A percentile compares a stretch with the other conserved stretches of the same genome.
These are phyloP conservation scores for Tubiluchus corallicola DNA, from an alignment of 2,888 invertebrate genomes.

Conservation along the genomic window DNA sequence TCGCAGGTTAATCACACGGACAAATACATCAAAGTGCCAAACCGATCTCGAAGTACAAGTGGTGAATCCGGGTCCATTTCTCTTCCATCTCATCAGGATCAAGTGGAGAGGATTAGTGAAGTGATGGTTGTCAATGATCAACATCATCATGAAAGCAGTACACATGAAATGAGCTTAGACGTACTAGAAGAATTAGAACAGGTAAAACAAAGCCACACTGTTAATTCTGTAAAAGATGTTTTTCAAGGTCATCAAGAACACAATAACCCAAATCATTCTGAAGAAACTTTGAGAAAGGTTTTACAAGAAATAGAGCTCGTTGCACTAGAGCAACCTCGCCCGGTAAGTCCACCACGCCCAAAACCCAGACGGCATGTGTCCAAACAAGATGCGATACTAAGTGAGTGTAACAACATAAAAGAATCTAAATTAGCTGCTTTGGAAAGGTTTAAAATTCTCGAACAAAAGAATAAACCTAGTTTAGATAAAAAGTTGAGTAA, in stretches of 20 bases:
- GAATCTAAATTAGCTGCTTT: not conserved
- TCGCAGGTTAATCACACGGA: not conserved
- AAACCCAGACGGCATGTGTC: not conserved
- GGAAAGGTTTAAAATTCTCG: not conserved
- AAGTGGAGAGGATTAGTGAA: not conserved
- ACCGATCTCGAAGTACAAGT: too few relatives aligned
- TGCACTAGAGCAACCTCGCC: not conserved
- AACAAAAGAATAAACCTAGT: too few relatives aligned
- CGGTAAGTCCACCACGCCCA: not conserved
- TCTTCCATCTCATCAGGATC: not conserved
- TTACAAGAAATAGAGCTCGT: not conserved
- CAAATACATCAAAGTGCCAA: not conserved
- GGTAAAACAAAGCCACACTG: not conserved
- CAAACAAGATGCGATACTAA: not conserved
- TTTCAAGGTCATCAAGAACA: not conserved
- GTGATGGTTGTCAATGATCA: too few relatives aligned
- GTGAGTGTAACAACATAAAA: not conserved
- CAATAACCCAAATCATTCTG: not conserved
- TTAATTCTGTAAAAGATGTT: not conserved
- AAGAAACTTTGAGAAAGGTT: not conserved
- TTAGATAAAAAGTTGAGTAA: too few relatives aligned
- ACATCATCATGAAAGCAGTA: too few relatives aligned
- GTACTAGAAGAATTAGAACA: too few relatives aligned
- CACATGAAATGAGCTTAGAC: not conserved
- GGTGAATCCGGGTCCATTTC: not conserved